Percentiles rank a stretch among this genome's conserved stretches.
These are phyloP conservation scores for Trichacis sp. DNA, from an alignment of 2,888 invertebrate species.

Conservation along the genomic window DNA sequence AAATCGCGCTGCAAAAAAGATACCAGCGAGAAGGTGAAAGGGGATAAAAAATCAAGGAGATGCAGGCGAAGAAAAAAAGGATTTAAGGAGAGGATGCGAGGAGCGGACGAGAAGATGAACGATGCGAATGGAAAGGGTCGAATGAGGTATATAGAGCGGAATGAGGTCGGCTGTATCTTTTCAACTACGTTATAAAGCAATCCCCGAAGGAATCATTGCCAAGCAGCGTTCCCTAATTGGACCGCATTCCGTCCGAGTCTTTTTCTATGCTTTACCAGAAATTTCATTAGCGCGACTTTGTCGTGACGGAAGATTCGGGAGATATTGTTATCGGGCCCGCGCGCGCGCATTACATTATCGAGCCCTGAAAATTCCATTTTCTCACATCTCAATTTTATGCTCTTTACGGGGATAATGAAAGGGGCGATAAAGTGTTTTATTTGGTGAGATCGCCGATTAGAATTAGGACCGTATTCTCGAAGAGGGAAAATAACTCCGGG, in stretches of 20 bases:
- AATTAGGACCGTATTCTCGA: conserved; percentile 22
- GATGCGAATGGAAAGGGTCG: conserved; percentile 21
- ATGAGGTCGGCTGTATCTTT: conserved; percentile 48
- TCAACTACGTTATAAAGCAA: conserved; percentile 58
- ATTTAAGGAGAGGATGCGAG: conserved; percentile 13
- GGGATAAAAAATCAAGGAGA: conserved; percentile 12
- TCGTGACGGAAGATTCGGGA: conserved; percentile 57
- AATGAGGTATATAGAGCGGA: conserved; percentile 23
- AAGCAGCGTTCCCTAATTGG: conserved; percentile 61
- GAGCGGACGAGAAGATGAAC: conserved; percentile 14
- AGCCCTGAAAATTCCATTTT: conserved; percentile 33
- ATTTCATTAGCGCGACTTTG: conserved; percentile 64
- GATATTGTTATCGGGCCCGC: conserved; percentile 31
- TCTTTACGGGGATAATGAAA: conserved; percentile 23
- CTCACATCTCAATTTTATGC: conserved; percentile 16
- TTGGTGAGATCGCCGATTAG: conserved; percentile 39
- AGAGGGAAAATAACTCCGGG: conserved; percentile 34
- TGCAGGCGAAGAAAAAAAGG: conserved; percentile 21
- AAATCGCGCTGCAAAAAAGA: conserved; percentile 35
- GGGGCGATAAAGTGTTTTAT: conserved; percentile 31
- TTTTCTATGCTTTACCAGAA: conserved; percentile 57
- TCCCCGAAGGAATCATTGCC: conserved; percentile 49
- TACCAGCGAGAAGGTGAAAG: conserved; percentile 24
- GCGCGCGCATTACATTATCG: conserved; percentile 38
- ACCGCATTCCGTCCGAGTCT: conserved; percentile 59